Evolutionary conservation across 1,140 invertebrate species (phyloP), one percentile per base, ranked within the genome.

Genomic region (Papilio polyxenes): DNA sequence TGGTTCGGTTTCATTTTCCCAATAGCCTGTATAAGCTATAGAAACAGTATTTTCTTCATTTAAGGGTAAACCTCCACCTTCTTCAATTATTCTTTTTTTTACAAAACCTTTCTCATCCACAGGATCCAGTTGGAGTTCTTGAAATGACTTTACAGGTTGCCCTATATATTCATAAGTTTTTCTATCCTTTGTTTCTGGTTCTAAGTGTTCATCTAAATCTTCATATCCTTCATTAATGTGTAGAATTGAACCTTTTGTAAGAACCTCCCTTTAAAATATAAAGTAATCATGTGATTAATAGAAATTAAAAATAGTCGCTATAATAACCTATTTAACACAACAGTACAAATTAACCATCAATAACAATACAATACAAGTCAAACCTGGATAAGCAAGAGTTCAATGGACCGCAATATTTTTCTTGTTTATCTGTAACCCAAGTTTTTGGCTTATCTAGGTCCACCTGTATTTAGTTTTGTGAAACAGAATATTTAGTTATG

Each of bases 81-180:
- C 85, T 82, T 92, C 88, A 49, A 94, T 40, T 51, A 92, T 87
- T 83, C 91, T 92, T 83, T 94, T 94, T 82, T 90, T 93, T 0
- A 94, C 89, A 89, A 83, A 88, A 2, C 89, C 87, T 79, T 87
- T 72, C 69, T 84, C 51, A 85, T 93, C 90, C 11, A 94, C 81
- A 49, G 84, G 5, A 17, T 59, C 76, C 56, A 93, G 74, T 51
- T 88, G 77, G 37, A 93, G 87, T 17, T 79, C 81, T 23, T 87
- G 80, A 82, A 94, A 90, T 53, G 85, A 87, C 62, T 81, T 37
- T 3, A 94, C 87, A 48, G 92, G 89, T 59, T 89, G 81, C 23
- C 93, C 92, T 81, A 93, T 88, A 17, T 86, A 81, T 75, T 92
- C 88, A 81, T 84, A 37, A 44, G 20, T 78, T n/a, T 84, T 82